Evolutionary conservation across 2,797 vertebrate species (phyloP), one percentile per base, ranked within the genome.

Genomic region (Myotis daubentonii): DNA sequence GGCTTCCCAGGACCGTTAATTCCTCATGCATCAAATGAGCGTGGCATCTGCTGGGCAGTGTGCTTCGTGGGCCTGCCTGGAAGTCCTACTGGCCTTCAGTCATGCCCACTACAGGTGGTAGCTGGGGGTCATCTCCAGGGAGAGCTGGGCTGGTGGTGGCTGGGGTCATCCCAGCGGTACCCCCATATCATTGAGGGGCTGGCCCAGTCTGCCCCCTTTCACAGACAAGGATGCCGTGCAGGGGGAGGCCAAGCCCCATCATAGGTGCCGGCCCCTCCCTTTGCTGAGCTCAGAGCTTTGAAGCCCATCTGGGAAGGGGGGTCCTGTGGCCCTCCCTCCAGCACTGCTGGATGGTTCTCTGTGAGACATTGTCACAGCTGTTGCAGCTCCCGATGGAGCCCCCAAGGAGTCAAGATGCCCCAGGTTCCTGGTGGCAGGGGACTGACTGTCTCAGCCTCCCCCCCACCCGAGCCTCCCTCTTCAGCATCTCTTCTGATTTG

Each of bases 391-490:
- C 0, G 11, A 8, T 8, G 72, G 30, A 55, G 66, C 12, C 57
- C 36, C 28, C 2, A 6, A 53, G 60, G 28, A 5, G 28, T 30
- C 22, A 9, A 30, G 33, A 16, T 2, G 6, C n/a, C 70, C 60
- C 65, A 1, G 12, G 33, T 20, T 60, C 53, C 75, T 60, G 4
- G 10, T 36, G 17, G n/a, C 22, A 8, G 53, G 28, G 5, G 49
- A 30, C 57, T 33, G 44, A 62, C 6, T 8, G 22, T 62, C 41
- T 41, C 6, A 1, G 51, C n/a, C 38, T 30, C 33, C 3, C 33
- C 17, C 16, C 0, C 2, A 23, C 22, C 17, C 0, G 9, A 8
- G 0, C 25, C 23, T 30, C 5, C 25, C 3, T 41, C 10, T 25
- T 60, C 7, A 23, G 44, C 23, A 12, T 28, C 57, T 20, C 49